phyloP scores from a whole-genome alignment of 2,888 invertebrate genomes.

The Tineola bisselliella region DNA sequence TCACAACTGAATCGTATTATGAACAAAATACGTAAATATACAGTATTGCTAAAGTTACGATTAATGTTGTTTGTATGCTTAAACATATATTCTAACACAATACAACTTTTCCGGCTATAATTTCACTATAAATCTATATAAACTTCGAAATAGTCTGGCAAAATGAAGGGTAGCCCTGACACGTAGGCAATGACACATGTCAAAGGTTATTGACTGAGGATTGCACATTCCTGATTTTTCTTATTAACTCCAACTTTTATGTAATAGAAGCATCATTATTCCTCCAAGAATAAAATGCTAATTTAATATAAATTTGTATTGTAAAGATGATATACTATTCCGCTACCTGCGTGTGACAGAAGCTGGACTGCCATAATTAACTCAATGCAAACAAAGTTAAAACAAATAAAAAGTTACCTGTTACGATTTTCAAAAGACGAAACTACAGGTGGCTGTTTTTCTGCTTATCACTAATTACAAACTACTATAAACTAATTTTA shows the following conservation, averaged over 20 bases:
- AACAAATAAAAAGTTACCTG: not conserved
- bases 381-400: not conserved
- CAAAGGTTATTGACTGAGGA: slow-evolving; percentile 63
- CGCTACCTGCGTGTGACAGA: slow-evolving; percentile 4
- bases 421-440: not conserved
- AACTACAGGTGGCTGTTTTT: not conserved
- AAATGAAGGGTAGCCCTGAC: slow-evolving; percentile 31
- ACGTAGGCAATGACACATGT: slow-evolving; percentile 69
- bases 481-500: slow-evolving; percentile 11
- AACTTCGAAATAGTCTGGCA: slow-evolving; percentile 11
- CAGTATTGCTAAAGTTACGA: not conserved
- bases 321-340: not conserved
- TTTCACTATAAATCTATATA: slow-evolving; percentile 8
- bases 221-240: not conserved
- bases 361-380: not conserved
- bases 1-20: not conserved
- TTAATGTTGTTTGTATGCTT: not conserved
- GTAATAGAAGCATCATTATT: not conserved
- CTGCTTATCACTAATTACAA: not conserved
- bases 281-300: not conserved
- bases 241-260: not conserved
- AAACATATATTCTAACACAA: slow-evolving; percentile 12
- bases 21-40: not conserved
- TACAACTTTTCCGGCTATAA: not conserved
- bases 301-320: not conserved